Evolutionary conservation across 2,888 invertebrate species (phyloP), one percentile per base, ranked within the genome.

Genomic region (Drosophila paramelanica): DNA sequence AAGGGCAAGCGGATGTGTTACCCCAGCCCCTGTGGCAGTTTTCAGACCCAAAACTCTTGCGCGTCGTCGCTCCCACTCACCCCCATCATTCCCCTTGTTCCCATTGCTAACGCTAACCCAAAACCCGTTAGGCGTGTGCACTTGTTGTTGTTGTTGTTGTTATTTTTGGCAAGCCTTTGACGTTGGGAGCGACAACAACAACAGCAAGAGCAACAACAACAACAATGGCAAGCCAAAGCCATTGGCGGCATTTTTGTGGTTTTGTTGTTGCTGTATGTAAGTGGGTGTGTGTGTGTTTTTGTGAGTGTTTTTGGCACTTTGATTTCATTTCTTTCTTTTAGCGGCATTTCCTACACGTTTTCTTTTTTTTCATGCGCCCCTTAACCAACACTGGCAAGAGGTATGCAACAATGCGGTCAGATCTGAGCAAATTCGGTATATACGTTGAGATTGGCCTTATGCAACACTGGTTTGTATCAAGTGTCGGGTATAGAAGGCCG

Each of bases 1-100:
- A 85, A 89, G 85, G 89, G 89, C 71, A 87, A 87, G 66, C 89
- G 87, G 85, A 85, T 89, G 88, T 89, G 79, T 76, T 85, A 79
- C 67, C 73, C 57, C 31, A 36, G 73, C 60, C 66, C 46, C 31
- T 10, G 42, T 59, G 59, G 65, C 67, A 64, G 66, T 52, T 65
- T 38, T 61, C 57, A 39, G 64, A 57, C 38, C 67, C 67, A 36
- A n/a, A 20, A 14, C 25, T 36, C 33, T 4, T 3, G 5, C 33
- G 33, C 33, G 33, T 20, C 27, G 6, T 27, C 27, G 27, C 31
- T 8, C 31, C 31, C 3, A 3, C 10, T 31, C 31, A 10, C 10
- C 8, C 8, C 31, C 31, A 6, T 27, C 27, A 6, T 8, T 10
- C 31, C 31, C 31, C 31, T 1, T 2, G 8, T 8, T 8, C 31